These are phyloP conservation scores for Glaucidium brasilianum DNA, from an alignment of 2,113 vertebrate species.

Conservation along the genomic window DNA sequence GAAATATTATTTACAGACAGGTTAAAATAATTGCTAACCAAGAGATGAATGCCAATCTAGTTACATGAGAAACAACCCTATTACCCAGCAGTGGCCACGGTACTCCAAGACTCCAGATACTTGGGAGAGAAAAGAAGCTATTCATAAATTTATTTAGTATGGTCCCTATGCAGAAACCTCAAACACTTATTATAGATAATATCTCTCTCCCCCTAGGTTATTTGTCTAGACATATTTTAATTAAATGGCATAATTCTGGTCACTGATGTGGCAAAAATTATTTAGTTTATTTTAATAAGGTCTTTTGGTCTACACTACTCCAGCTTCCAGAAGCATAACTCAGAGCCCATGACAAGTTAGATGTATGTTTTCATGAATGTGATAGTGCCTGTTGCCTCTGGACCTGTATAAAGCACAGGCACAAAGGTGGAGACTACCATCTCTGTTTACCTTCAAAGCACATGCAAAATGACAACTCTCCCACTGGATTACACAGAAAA, in stretches of 20 bases:
- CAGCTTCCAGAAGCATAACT: not conserved
- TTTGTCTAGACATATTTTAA: slow-evolving; percentile 58
- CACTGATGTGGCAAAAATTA: slow-evolving; percentile 18
- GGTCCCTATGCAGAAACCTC: slow-evolving; percentile 16
- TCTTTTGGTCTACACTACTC: not conserved
- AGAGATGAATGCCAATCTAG: not conserved
- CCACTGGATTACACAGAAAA: not conserved
- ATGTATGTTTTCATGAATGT: fast-evolving
- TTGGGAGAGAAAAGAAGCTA: not conserved
- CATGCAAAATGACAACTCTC: not conserved
- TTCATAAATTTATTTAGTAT: not conserved
- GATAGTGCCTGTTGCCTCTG: not conserved
- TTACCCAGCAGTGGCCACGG: not conserved
- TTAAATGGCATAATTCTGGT: not conserved
- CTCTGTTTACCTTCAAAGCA: not conserved
- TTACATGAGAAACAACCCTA: not conserved
- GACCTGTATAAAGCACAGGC: not conserved
- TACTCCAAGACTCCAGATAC: not conserved
- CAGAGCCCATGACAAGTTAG: not conserved
- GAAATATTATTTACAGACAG: not conserved
- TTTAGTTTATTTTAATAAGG: not conserved
- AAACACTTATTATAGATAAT: not conserved
- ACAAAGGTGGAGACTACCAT: not conserved
- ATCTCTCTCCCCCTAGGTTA: not conserved
- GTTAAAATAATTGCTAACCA: not conserved